A percentile compares a stretch with the other conserved stretches of the same genome.
These are phyloP conservation scores for Pseudocheirus occidentalis DNA, from an alignment of 2,797 vertebrate genomes.

Conservation along the genomic window DNA sequence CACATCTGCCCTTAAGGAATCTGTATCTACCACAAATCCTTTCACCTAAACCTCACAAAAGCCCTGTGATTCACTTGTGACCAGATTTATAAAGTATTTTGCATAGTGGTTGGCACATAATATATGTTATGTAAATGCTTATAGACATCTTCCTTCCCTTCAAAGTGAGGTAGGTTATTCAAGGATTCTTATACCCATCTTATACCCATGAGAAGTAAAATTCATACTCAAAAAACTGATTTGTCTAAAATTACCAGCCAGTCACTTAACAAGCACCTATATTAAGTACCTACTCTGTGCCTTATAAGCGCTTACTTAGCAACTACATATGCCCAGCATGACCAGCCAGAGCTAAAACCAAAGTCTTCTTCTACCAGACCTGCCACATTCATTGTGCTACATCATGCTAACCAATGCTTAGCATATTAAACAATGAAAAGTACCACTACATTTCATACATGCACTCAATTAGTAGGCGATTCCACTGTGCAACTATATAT, in stretches of 20 bases:
- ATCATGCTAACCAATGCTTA: background rate
- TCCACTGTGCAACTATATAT: background rate
- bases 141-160: background rate
- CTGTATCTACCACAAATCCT: background rate
- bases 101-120: background rate
- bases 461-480: background rate
- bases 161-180: background rate
- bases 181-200: background rate
- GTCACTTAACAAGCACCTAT: background rate
- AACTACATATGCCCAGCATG: background rate
- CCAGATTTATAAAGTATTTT: background rate
- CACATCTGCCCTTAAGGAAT: background rate
- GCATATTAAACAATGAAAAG: constrained; percentile 17
- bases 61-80: background rate
- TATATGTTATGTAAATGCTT: background rate
- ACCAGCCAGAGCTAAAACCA: background rate
- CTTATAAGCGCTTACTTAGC: background rate
- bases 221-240: background rate
- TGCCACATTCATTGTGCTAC: background rate
- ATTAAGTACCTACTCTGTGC: background rate
- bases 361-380: background rate
- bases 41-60: background rate
- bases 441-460: background rate
- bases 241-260: background rate
- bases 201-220: background rate